phyloP scores from a whole-genome alignment of 2,888 invertebrate genomes.

The Anthophora plumipes region DNA sequence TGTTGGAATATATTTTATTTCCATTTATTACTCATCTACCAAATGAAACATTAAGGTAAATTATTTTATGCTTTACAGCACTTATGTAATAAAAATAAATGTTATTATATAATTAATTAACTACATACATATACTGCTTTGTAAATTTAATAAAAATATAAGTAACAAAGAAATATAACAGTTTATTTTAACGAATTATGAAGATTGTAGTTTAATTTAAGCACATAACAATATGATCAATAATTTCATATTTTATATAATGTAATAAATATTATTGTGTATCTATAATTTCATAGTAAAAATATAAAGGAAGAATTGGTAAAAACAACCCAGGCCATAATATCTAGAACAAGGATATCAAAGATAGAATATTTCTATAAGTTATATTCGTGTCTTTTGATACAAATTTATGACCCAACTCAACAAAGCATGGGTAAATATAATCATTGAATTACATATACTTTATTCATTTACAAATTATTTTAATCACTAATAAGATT shows the following conservation, averaged over 20 bases:
- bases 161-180: no score
- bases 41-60: conserved; percentile 61
- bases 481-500: conserved; percentile 7
- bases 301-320: conserved; percentile 86
- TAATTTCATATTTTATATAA: background rate
- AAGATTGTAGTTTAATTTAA: background rate
- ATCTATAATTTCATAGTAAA: conserved; percentile 79
- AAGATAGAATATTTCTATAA: conserved; percentile 86
- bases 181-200: no score
- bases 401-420: conserved; percentile 86
- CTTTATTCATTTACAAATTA: background rate
- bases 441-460: conserved; percentile 6
- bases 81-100: background rate
- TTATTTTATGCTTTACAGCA: background rate
- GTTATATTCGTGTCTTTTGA: conserved; percentile 86
- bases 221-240: background rate
- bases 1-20: conserved; percentile 86
- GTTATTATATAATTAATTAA: background rate
- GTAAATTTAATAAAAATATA: background rate
- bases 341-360: conserved; percentile 85
- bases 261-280: conserved; percentile 7
- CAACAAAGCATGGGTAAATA: conserved; percentile 85
- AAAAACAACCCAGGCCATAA: conserved; percentile 85
- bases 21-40: conserved; percentile 84
- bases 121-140: no score